Base-by-base conservation (phyloP, 2,113 vertebrate genomes). In the Gadus macrocephalus region DNA sequence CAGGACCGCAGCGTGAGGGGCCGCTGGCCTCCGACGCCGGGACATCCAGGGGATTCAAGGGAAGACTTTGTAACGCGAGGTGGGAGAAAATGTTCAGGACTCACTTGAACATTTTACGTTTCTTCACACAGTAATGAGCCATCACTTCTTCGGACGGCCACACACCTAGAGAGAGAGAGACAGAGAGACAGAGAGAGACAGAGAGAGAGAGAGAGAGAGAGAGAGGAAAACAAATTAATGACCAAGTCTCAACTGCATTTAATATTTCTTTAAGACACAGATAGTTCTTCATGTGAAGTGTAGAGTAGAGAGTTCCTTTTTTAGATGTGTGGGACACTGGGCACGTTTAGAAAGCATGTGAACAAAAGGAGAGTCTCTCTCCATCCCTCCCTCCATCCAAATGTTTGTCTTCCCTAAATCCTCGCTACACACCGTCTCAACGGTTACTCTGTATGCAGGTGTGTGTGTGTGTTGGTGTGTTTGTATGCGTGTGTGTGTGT, bases 61-160 rank as follows among this genome's bases (percentile, higher is more conserved):
- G n/a, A n/a, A 16, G 56, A n/a, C 16, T n/a, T 59, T 9, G 15
- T 14, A 20, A n/a, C 4, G 14, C 3, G 27, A 53, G 2, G 28
- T 55, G 67, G 70, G 63, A 56, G 60, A 27, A 69, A 19, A 61
- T 35, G 4, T 35, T 35, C 31, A 35, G n/a, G 53, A 87, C 89
- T 91, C 91, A 98, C 97, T 93, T 96, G 94, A 98, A 98, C 72
- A 87, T 88, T 80, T 93, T 85, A 25, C 83, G 90, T 81, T 96
- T 95, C 91, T 94, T 94, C 75, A 98, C 91, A 88, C 95, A 97
- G 91, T 97, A 98, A 90, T 97, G 94, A 82, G 97, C 96, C 92
- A 98, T 90, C 73, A 96, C 95, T 88, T 98, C 97, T 91, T 98
- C 97, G 69, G 97, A 95, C 0, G 97, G 97, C 97, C 97, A 98